These are phyloP conservation scores for Aix galericulata DNA, from an alignment of 2,113 vertebrate genomes.

Conservation along the genomic window DNA sequence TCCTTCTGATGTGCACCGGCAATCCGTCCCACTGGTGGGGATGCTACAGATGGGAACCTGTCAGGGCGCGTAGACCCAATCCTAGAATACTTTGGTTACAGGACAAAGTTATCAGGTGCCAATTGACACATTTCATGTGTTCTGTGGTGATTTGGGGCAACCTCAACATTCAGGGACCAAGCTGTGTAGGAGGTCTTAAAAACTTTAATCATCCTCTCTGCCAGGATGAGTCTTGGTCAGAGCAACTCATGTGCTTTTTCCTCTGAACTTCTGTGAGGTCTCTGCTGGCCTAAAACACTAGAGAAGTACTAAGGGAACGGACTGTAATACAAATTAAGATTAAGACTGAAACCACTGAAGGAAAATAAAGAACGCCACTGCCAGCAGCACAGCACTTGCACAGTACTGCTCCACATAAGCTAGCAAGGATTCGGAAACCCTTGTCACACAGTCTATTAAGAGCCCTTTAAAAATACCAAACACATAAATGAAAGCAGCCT, in stretches of 20 bases:
- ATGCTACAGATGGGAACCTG: background rate
- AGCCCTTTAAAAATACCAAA: fast-evolving
- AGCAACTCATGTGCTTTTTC: background rate
- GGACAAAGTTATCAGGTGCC: background rate
- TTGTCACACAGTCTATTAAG: fast-evolving
- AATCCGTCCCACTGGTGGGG: background rate
- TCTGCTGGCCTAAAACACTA: background rate
- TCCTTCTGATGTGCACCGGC: background rate
- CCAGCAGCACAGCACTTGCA: background rate
- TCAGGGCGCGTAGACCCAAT: background rate
- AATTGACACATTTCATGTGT: background rate
- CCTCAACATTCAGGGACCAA: background rate
- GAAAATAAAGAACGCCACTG: background rate
- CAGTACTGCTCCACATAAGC: background rate
- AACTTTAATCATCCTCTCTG: background rate
- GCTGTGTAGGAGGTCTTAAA: background rate
- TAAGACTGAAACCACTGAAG: background rate
- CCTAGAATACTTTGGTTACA: background rate
- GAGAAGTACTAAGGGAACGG: background rate
- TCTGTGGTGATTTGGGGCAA: background rate
- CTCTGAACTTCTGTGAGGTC: background rate
- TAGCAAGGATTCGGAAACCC: background rate
- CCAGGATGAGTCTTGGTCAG: background rate
- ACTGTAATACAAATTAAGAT: background rate
- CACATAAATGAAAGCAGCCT: background rate